Evolutionary conservation across 1,140 invertebrate species (phyloP).

Genomic region (Neuroterus valhalla): DNA sequence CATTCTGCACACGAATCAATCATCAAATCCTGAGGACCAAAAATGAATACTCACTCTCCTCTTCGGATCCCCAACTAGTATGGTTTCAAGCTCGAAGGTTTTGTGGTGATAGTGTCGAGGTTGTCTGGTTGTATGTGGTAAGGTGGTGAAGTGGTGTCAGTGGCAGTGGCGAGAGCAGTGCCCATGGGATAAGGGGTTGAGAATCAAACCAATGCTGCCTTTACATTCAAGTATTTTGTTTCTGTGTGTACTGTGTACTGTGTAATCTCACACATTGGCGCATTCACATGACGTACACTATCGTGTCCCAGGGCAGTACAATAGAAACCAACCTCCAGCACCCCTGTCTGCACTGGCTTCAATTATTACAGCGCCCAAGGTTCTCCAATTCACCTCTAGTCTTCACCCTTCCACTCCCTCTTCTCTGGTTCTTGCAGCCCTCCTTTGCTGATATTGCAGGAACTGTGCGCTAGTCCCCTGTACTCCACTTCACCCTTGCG

Average conservation of each 20-base stretch:
- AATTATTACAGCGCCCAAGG: constrained; percentile 49
- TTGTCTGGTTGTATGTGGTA: constrained; percentile 37
- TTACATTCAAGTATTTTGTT: too few relatives aligned
- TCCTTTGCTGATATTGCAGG: too few relatives aligned
- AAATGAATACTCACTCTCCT: too few relatives aligned
- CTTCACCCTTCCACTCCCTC: too few relatives aligned
- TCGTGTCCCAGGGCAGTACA: constrained; percentile 49
- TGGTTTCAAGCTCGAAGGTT: constrained; percentile 42
- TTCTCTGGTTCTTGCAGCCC: too few relatives aligned
- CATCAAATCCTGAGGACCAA: too few relatives aligned
- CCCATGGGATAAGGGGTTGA: constrained; percentile 48
- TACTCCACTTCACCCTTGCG: too few relatives aligned
- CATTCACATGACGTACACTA: constrained; percentile 43
- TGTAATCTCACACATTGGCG: too few relatives aligned
- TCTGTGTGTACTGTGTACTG: too few relatives aligned
- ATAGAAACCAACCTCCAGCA: constrained; percentile 48
- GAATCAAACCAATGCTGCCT: too few relatives aligned
- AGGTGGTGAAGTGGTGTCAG: constrained; percentile 38
- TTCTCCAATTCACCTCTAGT: constrained; percentile 52
- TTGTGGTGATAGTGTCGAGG: constrained; percentile 40
- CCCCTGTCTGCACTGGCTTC: constrained; percentile 42
- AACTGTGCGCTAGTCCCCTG: too few relatives aligned
- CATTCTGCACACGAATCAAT: constrained; percentile 40
- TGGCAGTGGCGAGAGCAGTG: constrained; percentile 41
- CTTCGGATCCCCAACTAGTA: too few relatives aligned